Evolutionary conservation across 2,888 invertebrate genomes (phyloP).

Genomic region (Noctua janthe): DNA sequence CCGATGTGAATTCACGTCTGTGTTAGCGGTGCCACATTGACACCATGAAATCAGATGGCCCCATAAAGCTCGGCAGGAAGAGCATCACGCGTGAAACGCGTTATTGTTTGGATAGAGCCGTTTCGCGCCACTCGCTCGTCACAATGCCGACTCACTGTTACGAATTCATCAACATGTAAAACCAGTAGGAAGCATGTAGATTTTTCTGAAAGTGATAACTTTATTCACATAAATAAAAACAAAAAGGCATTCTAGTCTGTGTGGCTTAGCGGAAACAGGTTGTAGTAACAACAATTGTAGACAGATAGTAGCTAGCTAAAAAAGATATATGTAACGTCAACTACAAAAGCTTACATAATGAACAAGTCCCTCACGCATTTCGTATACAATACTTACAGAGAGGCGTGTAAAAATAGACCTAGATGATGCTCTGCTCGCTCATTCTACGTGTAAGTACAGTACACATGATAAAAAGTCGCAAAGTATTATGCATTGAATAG

Average conservation of each 20-base stretch:
- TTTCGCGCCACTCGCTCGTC: constrained; percentile 80
- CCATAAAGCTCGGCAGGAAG: constrained; percentile 82
- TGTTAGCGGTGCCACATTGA: constrained; percentile 65
- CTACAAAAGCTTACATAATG: constrained; percentile 47
- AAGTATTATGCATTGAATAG: constrained; percentile 63
- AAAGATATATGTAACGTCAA: constrained; percentile 15
- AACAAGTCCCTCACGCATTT: constrained; percentile 47
- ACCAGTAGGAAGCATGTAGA: constrained; percentile 39
- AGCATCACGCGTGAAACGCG: constrained; percentile 81
- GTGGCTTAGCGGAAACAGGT: constrained; percentile 12
- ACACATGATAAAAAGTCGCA: constrained; percentile 46
- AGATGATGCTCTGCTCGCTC: constrained; percentile 20
- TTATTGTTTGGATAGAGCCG: constrained; percentile 79
- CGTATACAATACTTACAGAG: constrained; percentile 30
- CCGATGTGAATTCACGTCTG: constrained; percentile 33
- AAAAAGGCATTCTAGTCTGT: not conserved
- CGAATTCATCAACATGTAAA: constrained; percentile 63
- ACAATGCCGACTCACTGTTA: constrained; percentile 74
- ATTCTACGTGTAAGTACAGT: constrained; percentile 21
- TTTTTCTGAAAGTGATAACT: constrained; percentile 44
- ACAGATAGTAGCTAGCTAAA: not conserved
- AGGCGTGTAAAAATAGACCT: constrained; percentile 31
- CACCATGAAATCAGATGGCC: constrained; percentile 81
- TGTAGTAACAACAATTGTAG: constrained; percentile 7
- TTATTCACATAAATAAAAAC: constrained; percentile 18